Percentiles rank a stretch among this genome's conserved stretches.
Conservation (phyloP, 2,113 vertebrate genomes). For the Vicugna pacos region DNA sequence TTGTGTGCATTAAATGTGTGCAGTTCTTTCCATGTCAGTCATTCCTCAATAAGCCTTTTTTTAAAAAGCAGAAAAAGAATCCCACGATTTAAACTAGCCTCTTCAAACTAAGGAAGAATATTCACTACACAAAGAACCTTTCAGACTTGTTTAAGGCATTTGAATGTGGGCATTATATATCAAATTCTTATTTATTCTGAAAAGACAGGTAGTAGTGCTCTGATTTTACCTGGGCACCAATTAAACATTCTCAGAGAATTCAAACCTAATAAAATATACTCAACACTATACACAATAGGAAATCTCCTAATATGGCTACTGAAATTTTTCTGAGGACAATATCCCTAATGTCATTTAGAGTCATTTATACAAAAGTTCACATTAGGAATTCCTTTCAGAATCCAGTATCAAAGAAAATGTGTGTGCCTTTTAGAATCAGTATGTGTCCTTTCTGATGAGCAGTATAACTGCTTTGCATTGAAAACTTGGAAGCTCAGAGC, state of each 20-base stretch:
- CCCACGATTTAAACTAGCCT: background rate
- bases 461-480: background rate
- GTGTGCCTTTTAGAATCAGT: background rate
- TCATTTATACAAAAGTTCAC: background rate
- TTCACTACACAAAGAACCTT: background rate
- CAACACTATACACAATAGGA: background rate
- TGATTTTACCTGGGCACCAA: background rate
- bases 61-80: background rate
- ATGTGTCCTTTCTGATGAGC: background rate
- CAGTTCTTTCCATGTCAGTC: background rate
- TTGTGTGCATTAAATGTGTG: background rate
- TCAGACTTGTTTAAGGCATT: background rate
- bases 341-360: background rate
- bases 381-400: background rate
- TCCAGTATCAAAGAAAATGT: background rate
- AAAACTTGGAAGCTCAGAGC: background rate
- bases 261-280: background rate
- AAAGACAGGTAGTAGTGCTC: background rate
- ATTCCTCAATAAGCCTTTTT: background rate
- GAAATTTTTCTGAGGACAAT: background rate
- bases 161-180: background rate
- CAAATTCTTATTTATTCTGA: background rate
- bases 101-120: background rate
- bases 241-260: conserved; percentile 1
- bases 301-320: background rate